These are phyloP conservation scores for Zosterops borbonicus DNA, from an alignment of 2,113 vertebrate genomes.

Conservation along the genomic window DNA sequence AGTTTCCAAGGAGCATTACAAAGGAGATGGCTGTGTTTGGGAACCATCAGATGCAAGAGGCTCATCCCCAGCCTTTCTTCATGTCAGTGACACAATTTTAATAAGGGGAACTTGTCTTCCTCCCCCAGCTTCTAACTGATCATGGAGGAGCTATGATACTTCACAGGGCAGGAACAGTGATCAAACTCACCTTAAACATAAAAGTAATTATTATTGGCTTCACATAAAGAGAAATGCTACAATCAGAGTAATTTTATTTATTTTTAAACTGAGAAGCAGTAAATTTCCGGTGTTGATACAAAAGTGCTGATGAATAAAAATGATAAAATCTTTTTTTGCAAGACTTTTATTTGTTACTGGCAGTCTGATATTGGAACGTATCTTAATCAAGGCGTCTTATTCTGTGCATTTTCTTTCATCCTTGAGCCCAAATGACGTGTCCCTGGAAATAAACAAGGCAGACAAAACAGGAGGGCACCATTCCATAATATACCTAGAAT, in stretches of 20 bases:
- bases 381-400: background rate
- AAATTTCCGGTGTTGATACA: background rate
- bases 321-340: background rate
- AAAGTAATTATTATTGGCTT: background rate
- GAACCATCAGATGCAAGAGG: background rate
- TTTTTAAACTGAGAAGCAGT: background rate
- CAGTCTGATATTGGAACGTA: background rate
- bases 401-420: background rate
- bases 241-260: background rate
- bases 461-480: background rate
- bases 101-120: background rate
- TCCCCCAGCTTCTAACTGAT: background rate
- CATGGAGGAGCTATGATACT: background rate
- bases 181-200: background rate
- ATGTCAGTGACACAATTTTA: background rate
- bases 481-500: background rate
- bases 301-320: background rate
- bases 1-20: background rate
- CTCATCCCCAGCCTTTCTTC: background rate
- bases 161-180: background rate
- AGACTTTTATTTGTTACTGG: background rate
- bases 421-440: background rate
- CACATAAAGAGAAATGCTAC: background rate
- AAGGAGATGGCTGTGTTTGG: background rate
- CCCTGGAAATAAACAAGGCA: background rate